Evolutionary conservation across 2,888 invertebrate genomes (phyloP).

Genomic region (Chironomus tentans): DNA sequence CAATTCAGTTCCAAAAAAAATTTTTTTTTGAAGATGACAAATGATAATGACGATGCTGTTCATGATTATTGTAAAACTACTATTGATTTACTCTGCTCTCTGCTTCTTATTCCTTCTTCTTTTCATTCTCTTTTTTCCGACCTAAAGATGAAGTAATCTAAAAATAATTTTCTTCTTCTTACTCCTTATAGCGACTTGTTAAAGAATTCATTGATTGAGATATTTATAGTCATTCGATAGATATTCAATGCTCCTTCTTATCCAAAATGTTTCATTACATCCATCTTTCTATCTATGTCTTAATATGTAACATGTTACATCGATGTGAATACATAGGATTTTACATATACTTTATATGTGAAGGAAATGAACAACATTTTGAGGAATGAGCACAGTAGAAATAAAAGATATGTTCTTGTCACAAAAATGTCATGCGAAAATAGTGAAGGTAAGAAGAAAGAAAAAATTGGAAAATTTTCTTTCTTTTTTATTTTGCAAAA

Average conservation of each 20-base stretch:
- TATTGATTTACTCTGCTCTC: no score
- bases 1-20: no score
- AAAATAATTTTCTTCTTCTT: not conserved
- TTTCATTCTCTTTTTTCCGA: no score
- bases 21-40: no score
- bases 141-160: not conserved
- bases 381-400: not conserved
- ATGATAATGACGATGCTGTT: no score
- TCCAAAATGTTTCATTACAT: not conserved
- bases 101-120: no score
- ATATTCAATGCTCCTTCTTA: not conserved
- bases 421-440: not conserved
- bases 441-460: not conserved
- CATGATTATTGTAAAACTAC: no score
- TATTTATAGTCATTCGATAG: constrained; percentile 2
- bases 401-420: not conserved
- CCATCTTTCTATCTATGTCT: not conserved
- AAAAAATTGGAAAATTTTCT: not conserved
- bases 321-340: no score
- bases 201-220: constrained; percentile 2
- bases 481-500: no score
- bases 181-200: not conserved
- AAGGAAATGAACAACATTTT: no score
- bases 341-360: no score
- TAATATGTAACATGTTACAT: no score